A percentile compares a stretch with the other conserved stretches of the same genome.
Conservation (phyloP, 2,113 vertebrate species). For the Brachyhypopomus occidentalis region DNA sequence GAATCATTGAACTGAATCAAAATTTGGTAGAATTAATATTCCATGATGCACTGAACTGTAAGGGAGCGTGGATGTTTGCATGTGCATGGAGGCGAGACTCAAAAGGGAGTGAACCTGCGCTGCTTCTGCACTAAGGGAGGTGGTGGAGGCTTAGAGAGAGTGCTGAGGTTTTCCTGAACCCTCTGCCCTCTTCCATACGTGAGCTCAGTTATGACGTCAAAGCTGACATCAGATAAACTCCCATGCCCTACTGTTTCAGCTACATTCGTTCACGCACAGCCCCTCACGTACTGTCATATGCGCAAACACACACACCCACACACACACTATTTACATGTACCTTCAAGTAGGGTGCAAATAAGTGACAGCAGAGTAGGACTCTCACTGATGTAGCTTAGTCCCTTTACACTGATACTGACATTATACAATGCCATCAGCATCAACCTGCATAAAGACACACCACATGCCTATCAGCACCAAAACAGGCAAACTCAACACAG, state of each 20-base stretch:
- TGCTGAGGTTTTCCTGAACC: conserved; percentile 27
- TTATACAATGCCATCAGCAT: conserved; percentile 95
- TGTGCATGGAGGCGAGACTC: too few relatives aligned
- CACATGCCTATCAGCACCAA: background rate
- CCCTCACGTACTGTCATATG: background rate
- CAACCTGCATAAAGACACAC: conserved; percentile 72
- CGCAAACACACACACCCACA: conserved; percentile 8
- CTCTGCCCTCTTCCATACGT: background rate
- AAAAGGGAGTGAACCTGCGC: background rate
- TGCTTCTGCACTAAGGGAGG: too few relatives aligned
- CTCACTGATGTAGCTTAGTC: conserved; percentile 85
- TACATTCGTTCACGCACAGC: background rate
- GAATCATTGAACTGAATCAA: too few relatives aligned
- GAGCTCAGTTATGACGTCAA: conserved; percentile 26
- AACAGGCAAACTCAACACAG: background rate
- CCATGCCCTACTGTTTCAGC: conserved; percentile 21
- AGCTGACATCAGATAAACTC: conserved; percentile 33
- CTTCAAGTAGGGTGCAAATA: conserved; percentile 84
- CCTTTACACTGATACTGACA: conserved; percentile 87
- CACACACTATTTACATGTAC: conserved; percentile 65
- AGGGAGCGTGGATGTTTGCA: background rate
- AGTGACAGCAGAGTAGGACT: conserved; percentile 79
- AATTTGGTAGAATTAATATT: too few relatives aligned
- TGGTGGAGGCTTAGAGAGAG: background rate
- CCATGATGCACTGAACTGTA: too few relatives aligned